Evolutionary conservation across 2,888 invertebrate species (phyloP).

Genomic region (Agrochola litura): DNA sequence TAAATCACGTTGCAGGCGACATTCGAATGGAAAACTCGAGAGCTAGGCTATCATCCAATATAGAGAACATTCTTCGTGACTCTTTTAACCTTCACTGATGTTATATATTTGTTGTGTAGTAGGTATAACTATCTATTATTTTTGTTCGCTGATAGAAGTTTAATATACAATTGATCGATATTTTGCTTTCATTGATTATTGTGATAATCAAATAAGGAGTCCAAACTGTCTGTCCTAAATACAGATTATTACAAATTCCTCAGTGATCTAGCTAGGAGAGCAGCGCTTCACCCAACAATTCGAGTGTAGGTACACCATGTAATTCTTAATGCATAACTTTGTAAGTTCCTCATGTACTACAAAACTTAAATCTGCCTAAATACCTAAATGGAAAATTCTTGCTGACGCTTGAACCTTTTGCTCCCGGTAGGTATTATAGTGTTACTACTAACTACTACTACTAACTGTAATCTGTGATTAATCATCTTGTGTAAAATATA

Average conservation of each 20-base stretch:
- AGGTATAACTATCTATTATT: background rate
- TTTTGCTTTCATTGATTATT: background rate
- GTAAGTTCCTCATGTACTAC: too few relatives aligned
- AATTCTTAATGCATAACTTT: too few relatives aligned
- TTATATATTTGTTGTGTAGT: conserved; percentile 23
- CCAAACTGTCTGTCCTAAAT: too few relatives aligned
- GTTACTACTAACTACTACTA: too few relatives aligned
- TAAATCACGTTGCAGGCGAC: conserved; percentile 46
- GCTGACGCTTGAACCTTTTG: too few relatives aligned
- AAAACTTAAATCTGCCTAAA: too few relatives aligned
- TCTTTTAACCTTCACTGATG: conserved; percentile 22
- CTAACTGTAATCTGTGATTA: too few relatives aligned
- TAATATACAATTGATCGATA: background rate
- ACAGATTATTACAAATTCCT: too few relatives aligned
- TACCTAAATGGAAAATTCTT: too few relatives aligned
- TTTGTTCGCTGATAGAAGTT: too few relatives aligned
- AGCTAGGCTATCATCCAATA: conserved; percentile 54
- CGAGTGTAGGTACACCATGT: background rate
- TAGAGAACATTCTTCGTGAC: conserved; percentile 21
- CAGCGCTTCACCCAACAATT: background rate
- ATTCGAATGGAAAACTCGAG: conserved; percentile 43
- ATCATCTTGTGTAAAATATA: too few relatives aligned
- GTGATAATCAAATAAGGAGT: background rate
- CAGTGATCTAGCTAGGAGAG: background rate
- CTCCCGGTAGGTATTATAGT: too few relatives aligned